phyloP scores from a whole-genome alignment of 2,797 vertebrate species.

The Enoplosus armatus region DNA sequence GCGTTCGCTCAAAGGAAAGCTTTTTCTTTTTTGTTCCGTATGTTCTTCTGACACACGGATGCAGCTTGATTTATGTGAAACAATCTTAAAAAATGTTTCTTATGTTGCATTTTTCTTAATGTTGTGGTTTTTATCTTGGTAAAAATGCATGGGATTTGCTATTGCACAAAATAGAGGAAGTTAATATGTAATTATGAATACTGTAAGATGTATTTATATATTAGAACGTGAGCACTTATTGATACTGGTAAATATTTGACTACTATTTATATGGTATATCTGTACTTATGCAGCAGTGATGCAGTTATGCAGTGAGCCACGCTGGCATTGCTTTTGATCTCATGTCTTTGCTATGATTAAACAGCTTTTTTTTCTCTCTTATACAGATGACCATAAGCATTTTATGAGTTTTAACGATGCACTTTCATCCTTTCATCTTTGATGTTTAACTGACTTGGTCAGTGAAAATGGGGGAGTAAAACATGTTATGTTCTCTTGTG shows the following conservation, averaged over 20 bases:
- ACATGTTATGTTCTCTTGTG: constrained; percentile 63
- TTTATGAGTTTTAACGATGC: constrained; percentile 78
- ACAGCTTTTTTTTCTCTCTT: constrained; percentile 67
- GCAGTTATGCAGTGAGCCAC: constrained; percentile 83
- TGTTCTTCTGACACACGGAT: constrained; percentile 86
- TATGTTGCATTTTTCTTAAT: constrained; percentile 97
- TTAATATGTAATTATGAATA: constrained; percentile 89
- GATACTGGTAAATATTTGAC: constrained; percentile 87
- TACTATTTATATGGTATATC: constrained; percentile 87
- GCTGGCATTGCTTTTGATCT: constrained; percentile 78
- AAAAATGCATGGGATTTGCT: constrained; percentile 97
- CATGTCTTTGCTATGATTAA: constrained; percentile 72
- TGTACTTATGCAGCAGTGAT: constrained; percentile 85
- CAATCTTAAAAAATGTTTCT: constrained; percentile 92
- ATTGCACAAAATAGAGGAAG: constrained; percentile 96
- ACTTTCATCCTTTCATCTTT: constrained; percentile 80
- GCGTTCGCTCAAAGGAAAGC: constrained; percentile 91
- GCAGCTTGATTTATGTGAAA: constrained; percentile 94
- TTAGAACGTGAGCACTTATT: constrained; percentile 89
- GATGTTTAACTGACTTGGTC: constrained; percentile 65
- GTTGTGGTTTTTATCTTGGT: constrained; percentile 96
- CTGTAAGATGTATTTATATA: constrained; percentile 98
- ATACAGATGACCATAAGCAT: constrained; percentile 70
- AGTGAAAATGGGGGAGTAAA: constrained; percentile 52
- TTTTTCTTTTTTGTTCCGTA: constrained; percentile 90